A percentile compares a stretch with the other conserved stretches of the same genome.
Conservation (phyloP, 2,113 vertebrate species). For the Pituophis catenifer region DNA sequence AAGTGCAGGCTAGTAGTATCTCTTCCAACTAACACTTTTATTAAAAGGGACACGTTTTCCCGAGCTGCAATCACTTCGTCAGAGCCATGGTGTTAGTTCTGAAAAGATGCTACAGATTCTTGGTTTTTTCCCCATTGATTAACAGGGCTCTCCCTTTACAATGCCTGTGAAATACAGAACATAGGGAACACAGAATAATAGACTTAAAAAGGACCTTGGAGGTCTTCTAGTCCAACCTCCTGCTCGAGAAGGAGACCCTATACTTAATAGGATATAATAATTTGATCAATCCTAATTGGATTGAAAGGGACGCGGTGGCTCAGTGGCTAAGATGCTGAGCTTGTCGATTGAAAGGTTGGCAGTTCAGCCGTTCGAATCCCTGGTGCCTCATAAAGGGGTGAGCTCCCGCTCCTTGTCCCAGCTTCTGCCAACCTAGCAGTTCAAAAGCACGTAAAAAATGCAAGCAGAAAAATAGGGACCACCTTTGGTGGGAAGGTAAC, state of each 20-base stretch:
- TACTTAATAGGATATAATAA: not conserved
- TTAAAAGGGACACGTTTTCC: not conserved
- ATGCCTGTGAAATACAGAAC: not conserved
- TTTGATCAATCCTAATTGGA: not conserved
- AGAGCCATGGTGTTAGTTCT: not conserved
- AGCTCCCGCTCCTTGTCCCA: no score
- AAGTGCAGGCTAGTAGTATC: not conserved
- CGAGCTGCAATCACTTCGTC: not conserved
- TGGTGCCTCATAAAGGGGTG: rapidly evolving
- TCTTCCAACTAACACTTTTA: not conserved
- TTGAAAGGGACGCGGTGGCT: no score
- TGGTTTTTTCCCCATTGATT: not conserved
- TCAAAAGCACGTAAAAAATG: no score
- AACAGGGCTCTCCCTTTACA: not conserved
- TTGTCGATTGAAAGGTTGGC: no score
- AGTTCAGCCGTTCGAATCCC: no score
- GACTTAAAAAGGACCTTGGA: not conserved
- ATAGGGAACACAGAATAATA: not conserved
- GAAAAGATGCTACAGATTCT: not conserved
- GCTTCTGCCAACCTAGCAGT: no score
- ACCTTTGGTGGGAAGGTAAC: no score
- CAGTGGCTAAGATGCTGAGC: no score
- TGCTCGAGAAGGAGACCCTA: not conserved
- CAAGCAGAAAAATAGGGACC: no score
- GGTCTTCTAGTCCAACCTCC: not conserved